Evolutionary conservation across 1,140 invertebrate genomes (phyloP).

Genomic region (Leucophenga varia): DNA sequence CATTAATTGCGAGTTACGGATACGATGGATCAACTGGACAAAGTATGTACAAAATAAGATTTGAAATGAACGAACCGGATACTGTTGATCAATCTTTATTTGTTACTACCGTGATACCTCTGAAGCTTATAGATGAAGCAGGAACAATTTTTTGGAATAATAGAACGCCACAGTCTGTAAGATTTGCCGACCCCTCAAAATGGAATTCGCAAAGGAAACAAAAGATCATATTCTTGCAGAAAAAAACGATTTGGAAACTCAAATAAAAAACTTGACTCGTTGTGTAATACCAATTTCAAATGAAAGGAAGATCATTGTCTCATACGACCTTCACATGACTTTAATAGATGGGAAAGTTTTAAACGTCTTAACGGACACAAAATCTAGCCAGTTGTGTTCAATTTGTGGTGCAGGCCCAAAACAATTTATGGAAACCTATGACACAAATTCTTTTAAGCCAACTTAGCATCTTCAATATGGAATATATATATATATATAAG

Average conservation of each 20-base stretch:
- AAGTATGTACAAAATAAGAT: slow-evolving; percentile 5
- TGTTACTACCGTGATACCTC: slow-evolving; percentile 1
- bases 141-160: slow-evolving; percentile 2
- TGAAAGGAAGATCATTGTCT: slow-evolving; percentile 2
- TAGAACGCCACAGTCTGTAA: not conserved
- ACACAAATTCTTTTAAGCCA: slow-evolving; percentile 1
- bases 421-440: not conserved
- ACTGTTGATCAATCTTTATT: slow-evolving; percentile 6
- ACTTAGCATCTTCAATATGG: slow-evolving; percentile 8
- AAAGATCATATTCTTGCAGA: slow-evolving; percentile 4
- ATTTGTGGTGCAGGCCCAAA: not conserved
- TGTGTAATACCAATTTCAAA: slow-evolving; percentile 3
- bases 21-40: slow-evolving; percentile 7
- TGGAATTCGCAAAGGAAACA: slow-evolving; percentile 10
- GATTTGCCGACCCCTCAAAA: slow-evolving; percentile 7
- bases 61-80: slow-evolving; percentile 2
- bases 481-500: too few relatives aligned
- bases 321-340: slow-evolving; percentile 7
- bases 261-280: slow-evolving; percentile 1
- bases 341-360: slow-evolving; percentile 12
- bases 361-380: slow-evolving; percentile 11
- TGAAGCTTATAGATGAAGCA: not conserved
- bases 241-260: slow-evolving; percentile 4
- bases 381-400: not conserved
- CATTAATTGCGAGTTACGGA: slow-evolving; percentile 1